Conservation (phyloP, 2,797 vertebrate species). For the Pipistrellus pygmaeus region DNA sequence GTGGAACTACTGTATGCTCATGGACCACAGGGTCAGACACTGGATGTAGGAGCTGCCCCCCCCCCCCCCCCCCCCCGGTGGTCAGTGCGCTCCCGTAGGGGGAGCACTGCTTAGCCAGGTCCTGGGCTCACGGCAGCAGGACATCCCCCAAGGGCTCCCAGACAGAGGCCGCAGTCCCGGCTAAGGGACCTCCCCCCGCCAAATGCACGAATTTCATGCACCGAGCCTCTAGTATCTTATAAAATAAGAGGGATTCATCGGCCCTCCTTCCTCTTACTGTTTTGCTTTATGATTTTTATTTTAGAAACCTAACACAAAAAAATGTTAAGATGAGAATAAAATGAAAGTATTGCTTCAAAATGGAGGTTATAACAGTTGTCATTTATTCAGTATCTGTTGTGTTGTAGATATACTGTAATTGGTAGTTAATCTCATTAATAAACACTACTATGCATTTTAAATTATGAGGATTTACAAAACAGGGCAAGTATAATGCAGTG, state of each 20-base stretch:
- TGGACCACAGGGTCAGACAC: too few relatives aligned
- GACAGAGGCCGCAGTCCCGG: too few relatives aligned
- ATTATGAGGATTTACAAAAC: conserved; percentile 14
- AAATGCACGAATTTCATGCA: too few relatives aligned
- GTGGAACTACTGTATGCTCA: too few relatives aligned
- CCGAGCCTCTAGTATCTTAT: neutral
- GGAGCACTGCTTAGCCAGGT: too few relatives aligned
- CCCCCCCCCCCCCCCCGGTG: too few relatives aligned
- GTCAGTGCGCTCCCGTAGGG: too few relatives aligned
- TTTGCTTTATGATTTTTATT: conserved; percentile 29
- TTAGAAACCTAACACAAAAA: neutral
- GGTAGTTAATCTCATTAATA: neutral
- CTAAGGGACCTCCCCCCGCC: too few relatives aligned
- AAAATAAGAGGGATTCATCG: neutral
- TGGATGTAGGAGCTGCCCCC: too few relatives aligned
- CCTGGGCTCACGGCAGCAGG: too few relatives aligned
- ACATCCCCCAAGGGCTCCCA: too few relatives aligned
- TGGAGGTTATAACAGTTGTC: neutral
- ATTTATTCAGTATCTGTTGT: neutral
- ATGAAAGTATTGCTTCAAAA: conserved; percentile 22
- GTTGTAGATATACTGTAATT: neutral
- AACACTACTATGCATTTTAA: conserved; percentile 1
- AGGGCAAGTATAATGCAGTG: neutral
- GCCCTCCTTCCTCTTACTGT: neutral
- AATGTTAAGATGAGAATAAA: conserved; percentile 34